phyloP scores from a whole-genome alignment of 2,797 vertebrate species.

The Pangasius larnaudii region DNA sequence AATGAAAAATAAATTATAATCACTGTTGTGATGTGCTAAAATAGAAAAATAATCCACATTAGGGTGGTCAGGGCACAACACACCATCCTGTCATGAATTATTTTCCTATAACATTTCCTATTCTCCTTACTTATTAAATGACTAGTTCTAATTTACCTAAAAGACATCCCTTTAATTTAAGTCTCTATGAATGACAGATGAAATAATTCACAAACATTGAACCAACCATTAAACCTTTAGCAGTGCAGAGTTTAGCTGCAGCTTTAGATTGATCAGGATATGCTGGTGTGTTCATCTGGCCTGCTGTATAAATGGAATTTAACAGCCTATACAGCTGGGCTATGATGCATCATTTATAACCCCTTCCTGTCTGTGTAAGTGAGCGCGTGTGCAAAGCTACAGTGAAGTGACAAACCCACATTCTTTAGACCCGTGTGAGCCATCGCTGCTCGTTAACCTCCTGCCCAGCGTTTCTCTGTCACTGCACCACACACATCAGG shows the following conservation, averaged over 20 bases:
- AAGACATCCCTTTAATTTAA: neutral
- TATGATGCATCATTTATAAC: neutral
- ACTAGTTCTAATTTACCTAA: neutral
- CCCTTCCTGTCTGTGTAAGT: constrained; percentile 14
- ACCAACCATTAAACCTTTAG: too few species aligned
- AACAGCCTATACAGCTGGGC: neutral
- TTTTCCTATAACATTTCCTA: neutral
- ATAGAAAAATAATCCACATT: neutral
- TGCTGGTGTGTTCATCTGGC: neutral
- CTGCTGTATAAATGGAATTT: neutral
- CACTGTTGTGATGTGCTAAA: neutral
- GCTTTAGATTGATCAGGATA: neutral
- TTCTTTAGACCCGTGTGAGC: neutral
- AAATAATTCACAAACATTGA: neutral
- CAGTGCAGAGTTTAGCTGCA: neutral
- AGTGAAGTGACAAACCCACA: neutral
- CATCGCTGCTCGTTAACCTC: neutral
- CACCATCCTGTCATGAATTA: neutral
- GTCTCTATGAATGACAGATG: neutral
- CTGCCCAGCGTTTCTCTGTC: constrained; percentile 5
- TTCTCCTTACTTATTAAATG: neutral
- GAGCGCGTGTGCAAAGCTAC: neutral
- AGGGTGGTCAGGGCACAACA: neutral
- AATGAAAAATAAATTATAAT: neutral
- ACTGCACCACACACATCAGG: neutral